Evolutionary conservation across 1,140 invertebrate species (phyloP), one percentile per base, ranked within the genome.

Genomic region (Bursaphelenchus mucronatus): DNA sequence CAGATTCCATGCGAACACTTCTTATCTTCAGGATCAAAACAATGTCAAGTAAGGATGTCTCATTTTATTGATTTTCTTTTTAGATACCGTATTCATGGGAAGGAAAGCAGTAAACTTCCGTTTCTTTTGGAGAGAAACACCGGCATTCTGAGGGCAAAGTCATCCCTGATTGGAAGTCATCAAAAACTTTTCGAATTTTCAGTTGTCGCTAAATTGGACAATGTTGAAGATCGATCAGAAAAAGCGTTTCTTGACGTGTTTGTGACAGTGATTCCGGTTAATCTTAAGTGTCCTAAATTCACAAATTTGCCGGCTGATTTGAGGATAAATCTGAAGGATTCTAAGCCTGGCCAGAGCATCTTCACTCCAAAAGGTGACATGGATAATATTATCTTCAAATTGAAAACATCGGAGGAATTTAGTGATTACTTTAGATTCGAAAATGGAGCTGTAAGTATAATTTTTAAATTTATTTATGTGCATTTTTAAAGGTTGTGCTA

Each of bases 371-470:
- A 75, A 30, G 30, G 1, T 30, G 30, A 30, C 30, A 30, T 30
- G 30, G 55, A 72, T 39, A 44, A 40, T 21, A 41, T 71, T 8
- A 63, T 85, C 8, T 73, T 83, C 5, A 74, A 70, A n/a, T 73
- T 84, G 21, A 71, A 76, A 19, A 84, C 30, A 30, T 30, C 30
- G 30, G 30, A 30, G 30, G 30, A 30, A 30, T 30, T 30, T 30
- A 30, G 30, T 30, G 30, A 30, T 30, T 30, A 30, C 30, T 30
- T 30, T 30, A 30, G 30, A 5, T 30, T 30, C 2, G 30, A 30
- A 3, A 30, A 30, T 30, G 30, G 30, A 30, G 30, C 30, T 30
- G 30, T 30, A 5, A 30, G 30, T 30, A 30, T 30, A 30, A 30
- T 30, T 5, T 30, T 30, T 3, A 30, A 30, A 5, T 30, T 30